These are phyloP conservation scores for Micrastur ruficollis DNA, from an alignment of 2,797 vertebrate species.

Conservation along the genomic window DNA sequence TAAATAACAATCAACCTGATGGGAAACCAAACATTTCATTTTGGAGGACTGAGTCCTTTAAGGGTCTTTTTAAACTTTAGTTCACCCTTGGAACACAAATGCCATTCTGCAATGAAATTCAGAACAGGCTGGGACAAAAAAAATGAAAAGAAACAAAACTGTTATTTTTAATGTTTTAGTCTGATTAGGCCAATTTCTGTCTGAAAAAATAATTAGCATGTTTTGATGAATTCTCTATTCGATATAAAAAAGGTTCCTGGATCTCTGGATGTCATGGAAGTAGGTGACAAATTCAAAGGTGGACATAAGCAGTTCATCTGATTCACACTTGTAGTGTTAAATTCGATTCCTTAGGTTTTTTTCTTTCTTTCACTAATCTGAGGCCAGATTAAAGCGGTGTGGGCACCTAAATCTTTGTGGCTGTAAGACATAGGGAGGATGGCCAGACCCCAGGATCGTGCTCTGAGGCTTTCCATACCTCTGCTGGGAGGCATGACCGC, in stretches of 20 bases:
- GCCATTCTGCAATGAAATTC: background rate
- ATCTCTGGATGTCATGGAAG: background rate
- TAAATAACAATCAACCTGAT: background rate
- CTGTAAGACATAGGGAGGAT: background rate
- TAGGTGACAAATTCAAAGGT: background rate
- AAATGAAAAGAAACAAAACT: background rate
- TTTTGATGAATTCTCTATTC: background rate
- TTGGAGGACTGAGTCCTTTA: background rate
- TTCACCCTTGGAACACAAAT: background rate
- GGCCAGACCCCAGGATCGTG: fast-evolving
- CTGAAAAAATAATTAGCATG: background rate
- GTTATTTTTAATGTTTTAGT: background rate
- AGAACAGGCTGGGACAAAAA: background rate
- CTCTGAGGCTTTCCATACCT: fast-evolving
- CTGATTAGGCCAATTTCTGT: background rate
- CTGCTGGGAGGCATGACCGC: fast-evolving
- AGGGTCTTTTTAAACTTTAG: background rate
- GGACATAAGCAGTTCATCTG: fast-evolving
- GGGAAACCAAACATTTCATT: background rate
- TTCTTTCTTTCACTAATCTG: background rate
- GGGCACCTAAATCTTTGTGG: background rate
- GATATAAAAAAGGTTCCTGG: background rate
- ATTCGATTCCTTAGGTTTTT: background rate
- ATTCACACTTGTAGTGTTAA: background rate
- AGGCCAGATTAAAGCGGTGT: fast-evolving